These are phyloP conservation scores for Pseudomyrmex cubaensis DNA, from an alignment of 1,140 invertebrate genomes.

Conservation along the genomic window DNA sequence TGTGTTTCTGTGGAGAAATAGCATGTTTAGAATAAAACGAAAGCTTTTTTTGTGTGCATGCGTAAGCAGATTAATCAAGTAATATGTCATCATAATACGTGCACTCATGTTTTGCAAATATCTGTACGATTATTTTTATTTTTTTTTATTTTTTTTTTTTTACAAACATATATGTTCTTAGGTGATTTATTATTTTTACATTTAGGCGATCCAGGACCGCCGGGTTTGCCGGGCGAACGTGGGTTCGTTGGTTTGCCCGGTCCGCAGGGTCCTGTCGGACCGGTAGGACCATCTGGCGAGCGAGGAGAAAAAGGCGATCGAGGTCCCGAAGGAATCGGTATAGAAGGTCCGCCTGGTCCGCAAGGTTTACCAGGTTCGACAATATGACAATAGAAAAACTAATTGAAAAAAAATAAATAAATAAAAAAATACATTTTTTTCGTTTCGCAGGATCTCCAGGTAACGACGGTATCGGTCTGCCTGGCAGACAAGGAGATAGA, in stretches of 20 bases:
- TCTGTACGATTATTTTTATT: background rate
- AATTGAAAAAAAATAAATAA: background rate
- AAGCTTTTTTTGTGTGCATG: slow-evolving; percentile 22
- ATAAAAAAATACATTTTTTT: slow-evolving; percentile 11
- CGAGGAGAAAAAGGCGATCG: slow-evolving; percentile 91
- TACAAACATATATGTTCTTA: background rate
- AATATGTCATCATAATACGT: background rate
- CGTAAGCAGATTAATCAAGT: slow-evolving; percentile 17
- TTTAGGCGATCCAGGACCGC: slow-evolving; percentile 85
- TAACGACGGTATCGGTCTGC: slow-evolving; percentile 87
- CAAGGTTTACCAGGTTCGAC: slow-evolving; percentile 87
- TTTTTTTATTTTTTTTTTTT: background rate
- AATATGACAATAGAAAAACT: background rate
- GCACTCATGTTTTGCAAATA: background rate
- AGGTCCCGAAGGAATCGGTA: slow-evolving; percentile 88
- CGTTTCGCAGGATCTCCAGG: slow-evolving; percentile 86
- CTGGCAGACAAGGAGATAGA: slow-evolving; percentile 87
- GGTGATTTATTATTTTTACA: background rate
- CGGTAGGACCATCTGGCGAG: slow-evolving; percentile 86
- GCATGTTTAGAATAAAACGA: too few relatives aligned
- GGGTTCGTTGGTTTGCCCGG: slow-evolving; percentile 89
- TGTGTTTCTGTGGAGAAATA: too few relatives aligned
- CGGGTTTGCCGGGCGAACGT: slow-evolving; percentile 85
- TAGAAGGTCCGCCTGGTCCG: slow-evolving; percentile 89
- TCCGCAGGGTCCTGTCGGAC: slow-evolving; percentile 86